Base-by-base conservation (phyloP, 2,888 invertebrate species). In the Liodrosophila aerea region DNA sequence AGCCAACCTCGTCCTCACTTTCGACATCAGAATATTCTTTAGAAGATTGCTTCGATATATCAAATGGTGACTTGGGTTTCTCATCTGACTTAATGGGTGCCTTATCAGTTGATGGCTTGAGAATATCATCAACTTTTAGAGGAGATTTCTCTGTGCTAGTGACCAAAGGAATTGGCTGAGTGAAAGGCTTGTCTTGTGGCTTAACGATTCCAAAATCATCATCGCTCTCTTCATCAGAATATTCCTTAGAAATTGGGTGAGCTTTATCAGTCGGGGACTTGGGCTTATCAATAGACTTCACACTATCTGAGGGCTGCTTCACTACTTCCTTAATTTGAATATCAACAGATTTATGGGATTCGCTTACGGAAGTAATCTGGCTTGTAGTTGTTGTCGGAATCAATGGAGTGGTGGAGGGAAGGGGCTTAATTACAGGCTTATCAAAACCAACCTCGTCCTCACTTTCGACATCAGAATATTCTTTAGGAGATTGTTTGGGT, bases 1-100 rank as follows among this genome's bases (percentile, higher is more conserved):
- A 51, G 1, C 34, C 31, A 41, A 27, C n/a, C 16, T 43, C 30
- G 4, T 41, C 36, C 8, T 36, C 51, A 34, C 50, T 50, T 40
- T 59, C 52, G 8, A 36, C 51, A 45, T 36, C 61, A 33, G 46
- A 49, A 56, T 56, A 56, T 12, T 41, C 41, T 31, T 7, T 30
- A 0, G 36, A 43, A 18, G 15, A 4, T 30, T 22, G 7, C 8
- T 49, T 43, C n/a, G 30, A n/a, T 30, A 22, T 2, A 27, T 62
- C 52, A 16, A 39, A 8, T 5, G 57, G 50, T n/a, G 46, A 44
- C 18, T 50, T 61, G 12, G 54, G 49, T 31, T 61, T 61, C 13
- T 40, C 49, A 13, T 50, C 56, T 27, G 46, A 7, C 15, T 44
- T 63, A 7, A 9, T 18, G 5, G 40, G 40, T 5, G 40, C 22